phyloP scores from a whole-genome alignment of 2,888 invertebrate species.

The Clivina fossor region DNA sequence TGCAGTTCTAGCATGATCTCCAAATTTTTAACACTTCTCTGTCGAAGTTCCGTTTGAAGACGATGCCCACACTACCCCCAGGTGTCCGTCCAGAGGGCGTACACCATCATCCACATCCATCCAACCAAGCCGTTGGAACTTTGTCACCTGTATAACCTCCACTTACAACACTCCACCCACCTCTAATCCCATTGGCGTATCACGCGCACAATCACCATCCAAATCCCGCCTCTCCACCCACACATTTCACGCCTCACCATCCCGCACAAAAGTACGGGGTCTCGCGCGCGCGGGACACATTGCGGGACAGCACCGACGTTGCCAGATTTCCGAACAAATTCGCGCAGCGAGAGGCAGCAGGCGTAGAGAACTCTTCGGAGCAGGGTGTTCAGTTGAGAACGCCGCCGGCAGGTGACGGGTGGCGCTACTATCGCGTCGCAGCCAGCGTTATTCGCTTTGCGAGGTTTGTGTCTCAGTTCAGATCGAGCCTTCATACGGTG shows the following conservation, averaged over 20 bases:
- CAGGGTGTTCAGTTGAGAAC: too few species aligned
- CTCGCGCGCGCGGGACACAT: constrained; percentile 10
- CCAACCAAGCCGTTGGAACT: constrained; percentile 45
- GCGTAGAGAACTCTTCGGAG: constrained; percentile 9
- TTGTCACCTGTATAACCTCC: constrained; percentile 51
- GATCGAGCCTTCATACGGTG: background rate
- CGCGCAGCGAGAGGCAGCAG: constrained; percentile 1
- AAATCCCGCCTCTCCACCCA: constrained; percentile 16
- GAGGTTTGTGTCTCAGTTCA: background rate
- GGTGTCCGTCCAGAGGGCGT: constrained; percentile 16
- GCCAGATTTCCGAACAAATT: background rate
- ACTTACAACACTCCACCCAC: constrained; percentile 48
- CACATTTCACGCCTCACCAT: background rate
- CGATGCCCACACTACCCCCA: constrained; percentile 15
- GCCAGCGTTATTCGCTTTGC: background rate
- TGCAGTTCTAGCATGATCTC: too few species aligned
- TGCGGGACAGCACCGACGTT: constrained; percentile 4
- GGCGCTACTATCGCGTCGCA: constrained; percentile 11
- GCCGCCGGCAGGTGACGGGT: constrained; percentile 12
- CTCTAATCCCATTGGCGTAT: constrained; percentile 43
- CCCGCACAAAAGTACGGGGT: too few species aligned
- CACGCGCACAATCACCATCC: constrained; percentile 19
- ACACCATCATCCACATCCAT: constrained; percentile 17
- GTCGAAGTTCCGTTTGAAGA: constrained; percentile 3
- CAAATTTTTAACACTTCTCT: too few species aligned